phyloP scores from a whole-genome alignment of 2,113 vertebrate species.

The Sebastes fasciatus region DNA sequence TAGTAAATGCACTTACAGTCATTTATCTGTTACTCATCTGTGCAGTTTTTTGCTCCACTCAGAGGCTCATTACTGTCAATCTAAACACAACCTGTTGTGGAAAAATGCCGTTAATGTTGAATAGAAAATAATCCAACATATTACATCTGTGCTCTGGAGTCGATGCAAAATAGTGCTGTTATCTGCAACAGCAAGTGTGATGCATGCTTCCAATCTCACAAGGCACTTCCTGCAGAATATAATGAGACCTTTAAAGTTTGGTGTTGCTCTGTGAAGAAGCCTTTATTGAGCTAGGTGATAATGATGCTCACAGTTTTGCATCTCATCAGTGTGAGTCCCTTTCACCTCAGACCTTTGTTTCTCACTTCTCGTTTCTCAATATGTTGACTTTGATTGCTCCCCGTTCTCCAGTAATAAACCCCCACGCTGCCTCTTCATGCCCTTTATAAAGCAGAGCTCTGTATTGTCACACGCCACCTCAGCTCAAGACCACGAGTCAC shows the following conservation, averaged over 20 bases:
- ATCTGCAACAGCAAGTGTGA: background rate
- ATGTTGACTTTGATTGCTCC: background rate
- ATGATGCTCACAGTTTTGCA: background rate
- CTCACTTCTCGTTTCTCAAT: constrained; percentile 4
- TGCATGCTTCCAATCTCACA: background rate
- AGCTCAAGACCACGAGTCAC: background rate
- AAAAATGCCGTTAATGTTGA: background rate
- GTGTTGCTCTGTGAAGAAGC: too few species aligned
- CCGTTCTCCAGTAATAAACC: background rate
- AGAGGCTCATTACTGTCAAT: background rate
- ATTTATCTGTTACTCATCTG: background rate
- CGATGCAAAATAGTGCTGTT: background rate
- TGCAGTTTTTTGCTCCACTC: background rate
- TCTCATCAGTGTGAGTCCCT: background rate
- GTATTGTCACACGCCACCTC: background rate
- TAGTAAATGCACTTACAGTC: background rate
- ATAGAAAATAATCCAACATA: background rate
- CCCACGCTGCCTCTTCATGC: background rate
- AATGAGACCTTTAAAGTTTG: background rate
- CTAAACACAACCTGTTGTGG: background rate
- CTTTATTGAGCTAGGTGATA: too few species aligned
- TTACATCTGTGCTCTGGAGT: background rate
- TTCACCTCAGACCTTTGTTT: background rate
- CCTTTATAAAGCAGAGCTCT: background rate
- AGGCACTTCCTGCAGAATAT: background rate